Evolutionary conservation across 2,113 vertebrate genomes (phyloP), one percentile per base, ranked within the genome.

Genomic region (Nycticorax nycticorax): DNA sequence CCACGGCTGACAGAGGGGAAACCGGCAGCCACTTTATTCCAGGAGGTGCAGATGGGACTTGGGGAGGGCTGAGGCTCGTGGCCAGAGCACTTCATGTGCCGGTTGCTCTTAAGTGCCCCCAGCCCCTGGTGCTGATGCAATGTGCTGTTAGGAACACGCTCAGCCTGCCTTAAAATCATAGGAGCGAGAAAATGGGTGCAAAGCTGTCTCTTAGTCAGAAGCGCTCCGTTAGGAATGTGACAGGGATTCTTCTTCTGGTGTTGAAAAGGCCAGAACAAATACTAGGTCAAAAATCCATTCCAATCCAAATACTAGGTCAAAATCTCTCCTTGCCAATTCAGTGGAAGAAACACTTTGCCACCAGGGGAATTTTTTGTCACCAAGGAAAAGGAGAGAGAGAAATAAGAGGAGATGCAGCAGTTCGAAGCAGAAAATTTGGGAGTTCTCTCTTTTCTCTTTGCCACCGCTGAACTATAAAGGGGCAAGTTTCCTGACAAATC

Each of bases 181-280:
- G 39, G 81, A 74, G 60, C 48, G 8, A 1, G 3, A 7, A 55
- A 75, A 50, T 1, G 12, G 35, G 71, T 41, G 47, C n/a, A 14
- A 87, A 55, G 87, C 19, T 48, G 30, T 12, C 4, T 26, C 37
- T 55, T 2, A 12, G 52, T 27, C 52, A 50, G 75, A 74, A 82
- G 71, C 2, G 3, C 56, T 43, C 56, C 18, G 0, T 2, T 1
- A 69, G 56, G 56, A 72, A 26, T 8, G 23, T 22, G 60, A 15
- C 26, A 20, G 59, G 35, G 59, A 55, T 55, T 39, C 27, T 4
- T 16, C 55, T 59, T 28, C 53, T 62, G 43, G 0, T 4, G 17
- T 27, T 77, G 88, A 69, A 96, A 97, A 94, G 88, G 81, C 53
- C 78, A 69, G 20, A 37, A 67, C 24, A 93, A 43, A 43, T 47